These are phyloP conservation scores for Coremacera marginata DNA, from an alignment of 2,888 invertebrate species.

Conservation along the genomic window DNA sequence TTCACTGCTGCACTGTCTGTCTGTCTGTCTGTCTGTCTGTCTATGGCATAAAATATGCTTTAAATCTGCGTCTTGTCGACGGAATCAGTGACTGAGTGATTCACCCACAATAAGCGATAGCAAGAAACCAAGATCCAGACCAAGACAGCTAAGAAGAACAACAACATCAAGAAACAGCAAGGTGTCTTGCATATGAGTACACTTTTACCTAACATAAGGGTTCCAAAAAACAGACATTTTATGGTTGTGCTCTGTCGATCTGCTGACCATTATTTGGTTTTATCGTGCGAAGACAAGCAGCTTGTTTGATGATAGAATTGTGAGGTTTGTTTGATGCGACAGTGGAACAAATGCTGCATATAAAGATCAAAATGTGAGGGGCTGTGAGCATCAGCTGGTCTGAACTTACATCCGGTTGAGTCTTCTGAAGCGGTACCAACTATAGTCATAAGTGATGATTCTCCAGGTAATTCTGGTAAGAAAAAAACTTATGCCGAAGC, in stretches of 20 bases:
- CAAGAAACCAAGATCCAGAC: not conserved
- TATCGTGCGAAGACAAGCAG: not conserved
- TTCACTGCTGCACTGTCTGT: not conserved
- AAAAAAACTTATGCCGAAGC: no score
- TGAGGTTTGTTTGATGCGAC: no score
- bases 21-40: no score
- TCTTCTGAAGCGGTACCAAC: no score
- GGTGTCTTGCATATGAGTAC: not conserved
- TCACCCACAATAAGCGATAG: conserved; percentile 4
- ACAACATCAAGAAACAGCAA: not conserved
- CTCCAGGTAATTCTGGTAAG: no score
- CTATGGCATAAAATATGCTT: not conserved
- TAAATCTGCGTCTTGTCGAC: not conserved
- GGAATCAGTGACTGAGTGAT: conserved; percentile 14
- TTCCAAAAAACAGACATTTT: not conserved
- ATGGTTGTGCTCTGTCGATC: not conserved
- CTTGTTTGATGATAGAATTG: not conserved
- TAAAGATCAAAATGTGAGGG: no score
- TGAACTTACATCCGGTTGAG: no score
- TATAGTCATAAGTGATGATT: no score
- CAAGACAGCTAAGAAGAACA: not conserved
- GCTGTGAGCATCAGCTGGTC: no score
- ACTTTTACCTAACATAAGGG: not conserved
- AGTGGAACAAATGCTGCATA: no score
- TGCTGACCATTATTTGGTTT: not conserved